Base-by-base conservation (phyloP, 2,888 invertebrate genomes). In the Latrodectus hesperus region DNA sequence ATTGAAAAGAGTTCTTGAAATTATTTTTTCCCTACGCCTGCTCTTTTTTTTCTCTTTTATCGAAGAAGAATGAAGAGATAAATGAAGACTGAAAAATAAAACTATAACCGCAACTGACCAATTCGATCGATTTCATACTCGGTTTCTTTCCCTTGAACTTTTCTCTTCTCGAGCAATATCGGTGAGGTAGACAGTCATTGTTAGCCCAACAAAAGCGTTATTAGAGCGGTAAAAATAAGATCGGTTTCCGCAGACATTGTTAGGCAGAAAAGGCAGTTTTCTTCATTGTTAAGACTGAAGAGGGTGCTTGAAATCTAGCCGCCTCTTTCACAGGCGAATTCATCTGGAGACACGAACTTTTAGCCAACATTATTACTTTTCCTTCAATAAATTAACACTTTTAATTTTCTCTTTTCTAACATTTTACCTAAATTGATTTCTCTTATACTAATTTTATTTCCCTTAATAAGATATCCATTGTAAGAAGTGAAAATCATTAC, bases 51-150 rank as follows among this genome's bases (percentile, higher is more conserved):
- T 84, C 77, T 72, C 52, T 73, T 84, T 73, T 72, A 78, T 78
- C 65, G 77, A 84, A 77, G 65, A 76, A 77, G 53, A 82, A 80
- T 51, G 73, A 80, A 26, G 17, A 51, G 60, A 74, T 76, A 75
- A 83, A 83, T 65, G 71, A 84, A 78, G 65, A 65, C 64, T 49
- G 72, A 84, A 83, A 75, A 77, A 84, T 51, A 84, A 84, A 84
- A 67, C 53, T 83, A 83, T 83, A 83, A 83, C 83, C 83, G 52
- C 83, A 84, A 84, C 77, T 84, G 84, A 84, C 84, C 84, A 84
- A 77, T 77, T 55, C 77, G 77, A 78, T 78, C 73, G 84, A 84
- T 84, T 84, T 84, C 77, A 76, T 83, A 76, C 76, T 76, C n/a
- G 64, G 83, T 38, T 71, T 71, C 68, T 83, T 83, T 83, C 71